phyloP scores from a whole-genome alignment of 2,888 invertebrate genomes.

The Athrips mouffetella region DNA sequence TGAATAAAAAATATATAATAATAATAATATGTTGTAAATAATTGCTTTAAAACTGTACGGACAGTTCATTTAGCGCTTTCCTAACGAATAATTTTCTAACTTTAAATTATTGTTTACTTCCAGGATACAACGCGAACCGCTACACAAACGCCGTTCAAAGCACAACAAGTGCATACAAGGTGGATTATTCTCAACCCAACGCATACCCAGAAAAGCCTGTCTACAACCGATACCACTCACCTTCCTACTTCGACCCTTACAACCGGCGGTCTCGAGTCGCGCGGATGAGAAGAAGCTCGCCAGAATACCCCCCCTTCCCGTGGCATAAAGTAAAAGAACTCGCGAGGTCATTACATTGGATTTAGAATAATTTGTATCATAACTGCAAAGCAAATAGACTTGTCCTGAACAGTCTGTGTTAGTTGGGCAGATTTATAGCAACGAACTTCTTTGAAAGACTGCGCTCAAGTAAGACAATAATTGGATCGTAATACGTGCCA shows the following conservation, averaged over 20 bases:
- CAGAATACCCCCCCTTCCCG: conserved; percentile 82
- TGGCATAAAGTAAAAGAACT: conserved; percentile 87
- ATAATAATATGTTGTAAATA: too few species aligned
- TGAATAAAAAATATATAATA: too few species aligned
- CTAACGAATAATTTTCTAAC: too few species aligned
- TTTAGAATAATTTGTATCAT: conserved; percentile 38
- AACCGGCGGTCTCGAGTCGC: conserved; percentile 65
- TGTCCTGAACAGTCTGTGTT: not conserved
- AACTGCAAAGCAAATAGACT: conserved; percentile 6
- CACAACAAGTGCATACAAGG: conserved; percentile 70
- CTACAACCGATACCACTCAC: conserved; percentile 67
- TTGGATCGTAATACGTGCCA: conserved; percentile 11
- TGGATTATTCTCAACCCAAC: conserved; percentile 71
- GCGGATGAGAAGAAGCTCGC: conserved; percentile 56
- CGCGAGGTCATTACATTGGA: conserved; percentile 83
- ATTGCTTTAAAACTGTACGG: too few species aligned
- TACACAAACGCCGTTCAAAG: conserved; percentile 59
- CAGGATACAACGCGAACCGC: conserved; percentile 67
- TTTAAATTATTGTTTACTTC: too few species aligned
- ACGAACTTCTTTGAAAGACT: not conserved
- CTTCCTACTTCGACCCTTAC: conserved; percentile 58
- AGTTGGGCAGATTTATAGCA: not conserved
- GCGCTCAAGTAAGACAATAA: not conserved
- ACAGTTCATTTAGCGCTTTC: too few species aligned
- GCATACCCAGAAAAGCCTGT: conserved; percentile 64